Evolutionary conservation across 2,797 vertebrate genomes (phyloP).

Genomic region (Alca torda): DNA sequence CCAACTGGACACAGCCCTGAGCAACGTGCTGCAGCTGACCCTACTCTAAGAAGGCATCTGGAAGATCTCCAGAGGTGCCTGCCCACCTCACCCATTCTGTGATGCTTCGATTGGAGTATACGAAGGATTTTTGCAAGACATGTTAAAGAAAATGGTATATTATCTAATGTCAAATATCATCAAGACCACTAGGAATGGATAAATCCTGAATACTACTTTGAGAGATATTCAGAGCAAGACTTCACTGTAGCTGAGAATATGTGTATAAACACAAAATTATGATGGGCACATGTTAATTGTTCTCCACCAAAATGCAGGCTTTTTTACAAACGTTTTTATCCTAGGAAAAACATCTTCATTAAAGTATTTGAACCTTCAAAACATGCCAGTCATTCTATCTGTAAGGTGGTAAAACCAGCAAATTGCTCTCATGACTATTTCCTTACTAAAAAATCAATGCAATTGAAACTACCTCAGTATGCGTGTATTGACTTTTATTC

Average conservation of each 20-base stretch:
- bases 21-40: neutral
- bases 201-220: neutral
- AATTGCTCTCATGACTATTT: neutral
- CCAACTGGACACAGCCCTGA: neutral
- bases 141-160: neutral
- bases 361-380: constrained; percentile 31
- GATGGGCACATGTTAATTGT: neutral
- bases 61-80: neutral
- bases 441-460: constrained; percentile 10
- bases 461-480: neutral
- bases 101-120: neutral
- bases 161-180: neutral
- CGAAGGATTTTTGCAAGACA: neutral
- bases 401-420: neutral
- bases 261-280: neutral
- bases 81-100: neutral
- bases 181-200: neutral
- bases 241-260: neutral
- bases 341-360: neutral
- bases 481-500: neutral
- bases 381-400: neutral
- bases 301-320: neutral
- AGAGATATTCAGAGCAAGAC: neutral
- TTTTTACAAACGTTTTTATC: neutral
- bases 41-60: neutral